These are phyloP conservation scores for Oxyruncus cristatus DNA, from an alignment of 2,113 vertebrate genomes.

Conservation along the genomic window DNA sequence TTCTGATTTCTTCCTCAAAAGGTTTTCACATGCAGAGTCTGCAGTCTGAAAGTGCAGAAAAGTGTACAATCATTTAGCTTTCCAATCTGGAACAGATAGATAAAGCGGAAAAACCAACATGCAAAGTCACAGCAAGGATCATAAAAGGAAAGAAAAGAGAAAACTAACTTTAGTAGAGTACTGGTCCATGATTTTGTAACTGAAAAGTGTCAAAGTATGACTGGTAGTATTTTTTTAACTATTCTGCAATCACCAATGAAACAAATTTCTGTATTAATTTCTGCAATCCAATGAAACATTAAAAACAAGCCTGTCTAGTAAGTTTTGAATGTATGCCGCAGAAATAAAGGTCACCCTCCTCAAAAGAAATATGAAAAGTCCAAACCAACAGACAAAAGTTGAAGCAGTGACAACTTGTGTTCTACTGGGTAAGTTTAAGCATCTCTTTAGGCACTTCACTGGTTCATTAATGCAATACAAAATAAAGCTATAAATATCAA, in stretches of 20 bases:
- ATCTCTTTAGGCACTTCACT: conserved; percentile 80
- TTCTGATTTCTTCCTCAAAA: conserved; percentile 35
- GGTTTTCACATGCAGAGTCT: conserved; percentile 58
- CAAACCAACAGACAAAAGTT: conserved; percentile 20
- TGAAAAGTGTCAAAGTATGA: background rate
- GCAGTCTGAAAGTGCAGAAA: conserved; percentile 56
- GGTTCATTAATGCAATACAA: conserved; percentile 73
- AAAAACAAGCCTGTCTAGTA: background rate
- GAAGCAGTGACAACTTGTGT: conserved; percentile 56
- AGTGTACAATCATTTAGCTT: conserved; percentile 64
- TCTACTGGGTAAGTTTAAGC: conserved; percentile 54
- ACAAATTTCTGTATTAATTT: background rate
- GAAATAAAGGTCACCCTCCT: conserved; percentile 58
- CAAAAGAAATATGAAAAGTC: background rate
- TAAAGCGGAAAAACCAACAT: conserved; percentile 40
- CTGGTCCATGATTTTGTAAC: conserved; percentile 1
- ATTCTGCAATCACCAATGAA: conserved; percentile 1
- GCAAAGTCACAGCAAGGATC: conserved; percentile 29
- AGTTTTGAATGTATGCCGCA: conserved; percentile 20
- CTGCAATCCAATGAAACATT: background rate
- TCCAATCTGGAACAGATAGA: conserved; percentile 33
- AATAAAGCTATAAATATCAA: conserved; percentile 79
- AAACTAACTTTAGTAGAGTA: background rate
- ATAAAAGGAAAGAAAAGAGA: background rate
- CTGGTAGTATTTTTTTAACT: background rate